A percentile compares a stretch with the other conserved stretches of the same genome.
phyloP scores from a whole-genome alignment of 1,140 invertebrate genomes.

The Penaeus chinensis region DNA sequence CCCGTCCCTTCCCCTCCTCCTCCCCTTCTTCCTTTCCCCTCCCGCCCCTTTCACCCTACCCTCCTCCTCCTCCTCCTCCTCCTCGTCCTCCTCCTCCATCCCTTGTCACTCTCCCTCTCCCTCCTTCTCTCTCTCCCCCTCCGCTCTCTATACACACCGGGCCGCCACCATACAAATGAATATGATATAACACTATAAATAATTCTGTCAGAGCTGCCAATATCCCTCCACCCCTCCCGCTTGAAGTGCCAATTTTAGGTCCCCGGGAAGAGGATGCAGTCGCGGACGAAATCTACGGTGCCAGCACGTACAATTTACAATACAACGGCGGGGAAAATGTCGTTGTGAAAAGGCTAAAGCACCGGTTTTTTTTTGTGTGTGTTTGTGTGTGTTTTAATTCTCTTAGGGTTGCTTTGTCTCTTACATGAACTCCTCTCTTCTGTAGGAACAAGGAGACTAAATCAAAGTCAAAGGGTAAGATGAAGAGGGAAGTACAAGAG shows the following conservation, averaged over 20 bases:
- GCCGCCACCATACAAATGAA: slow-evolving; percentile 42
- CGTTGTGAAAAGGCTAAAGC: too few relatives aligned
- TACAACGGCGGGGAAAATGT: too few relatives aligned
- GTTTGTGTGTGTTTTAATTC: too few relatives aligned
- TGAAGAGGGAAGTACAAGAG: too few relatives aligned
- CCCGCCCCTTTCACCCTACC: too few relatives aligned
- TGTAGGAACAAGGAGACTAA: too few relatives aligned
- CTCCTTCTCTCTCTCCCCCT: background rate
- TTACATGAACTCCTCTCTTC: too few relatives aligned
- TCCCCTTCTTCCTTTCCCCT: background rate
- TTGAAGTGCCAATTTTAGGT: slow-evolving; percentile 42
- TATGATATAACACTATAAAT: slow-evolving; percentile 35
- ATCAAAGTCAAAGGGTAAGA: too few relatives aligned
- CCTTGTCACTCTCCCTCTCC: background rate
- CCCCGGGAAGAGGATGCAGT: background rate
- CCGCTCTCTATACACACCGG: background rate
- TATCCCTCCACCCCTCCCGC: slow-evolving; percentile 20
- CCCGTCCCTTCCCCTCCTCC: background rate
- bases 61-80: background rate
- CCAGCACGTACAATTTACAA: too few relatives aligned
- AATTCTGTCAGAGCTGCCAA: slow-evolving; percentile 34
- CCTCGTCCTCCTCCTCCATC: background rate
- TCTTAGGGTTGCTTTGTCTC: too few relatives aligned
- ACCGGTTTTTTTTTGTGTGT: too few relatives aligned
- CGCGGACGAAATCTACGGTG: background rate